phyloP scores from a whole-genome alignment of 2,113 vertebrate species.

The Cariama cristata region DNA sequence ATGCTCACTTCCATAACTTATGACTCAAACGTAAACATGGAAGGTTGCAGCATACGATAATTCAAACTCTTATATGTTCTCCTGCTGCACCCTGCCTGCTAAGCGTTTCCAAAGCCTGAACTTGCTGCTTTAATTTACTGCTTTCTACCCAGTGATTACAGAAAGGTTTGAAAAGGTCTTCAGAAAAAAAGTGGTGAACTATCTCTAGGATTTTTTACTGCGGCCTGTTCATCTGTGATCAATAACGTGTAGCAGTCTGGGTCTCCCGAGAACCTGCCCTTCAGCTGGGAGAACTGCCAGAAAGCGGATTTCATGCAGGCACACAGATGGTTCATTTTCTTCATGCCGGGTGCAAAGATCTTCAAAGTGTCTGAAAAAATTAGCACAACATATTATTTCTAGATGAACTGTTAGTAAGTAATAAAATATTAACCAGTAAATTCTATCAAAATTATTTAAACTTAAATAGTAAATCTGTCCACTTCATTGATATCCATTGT shows the following conservation, averaged over 20 bases:
- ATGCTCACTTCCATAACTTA: constrained; percentile 74
- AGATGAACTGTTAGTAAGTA: neutral
- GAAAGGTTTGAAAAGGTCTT: constrained; percentile 77
- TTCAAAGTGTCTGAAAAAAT: neutral
- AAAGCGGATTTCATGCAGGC: neutral
- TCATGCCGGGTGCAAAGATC: neutral
- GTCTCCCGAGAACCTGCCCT: constrained; percentile 29
- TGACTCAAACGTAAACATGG: constrained; percentile 54
- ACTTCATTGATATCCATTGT: neutral
- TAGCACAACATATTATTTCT: neutral
- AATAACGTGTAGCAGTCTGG: constrained; percentile 45
- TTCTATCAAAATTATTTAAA: neutral
- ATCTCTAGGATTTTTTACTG: constrained; percentile 68
- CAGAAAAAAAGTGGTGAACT: constrained; percentile 49
- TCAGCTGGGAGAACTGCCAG: constrained; percentile 15
- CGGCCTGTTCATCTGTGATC: constrained; percentile 59
- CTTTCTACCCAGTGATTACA: constrained; percentile 68
- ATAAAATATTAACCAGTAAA: neutral
- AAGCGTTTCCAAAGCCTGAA: constrained; percentile 62
- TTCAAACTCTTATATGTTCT: constrained; percentile 57
- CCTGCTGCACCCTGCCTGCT: constrained; percentile 43
- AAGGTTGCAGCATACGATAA: constrained; percentile 63
- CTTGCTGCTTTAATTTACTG: constrained; percentile 70
- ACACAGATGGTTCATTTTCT: neutral
- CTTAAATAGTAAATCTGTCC: neutral